phyloP scores from a whole-genome alignment of 2,797 vertebrate species.

The Tragelaphus eurycerus region DNA sequence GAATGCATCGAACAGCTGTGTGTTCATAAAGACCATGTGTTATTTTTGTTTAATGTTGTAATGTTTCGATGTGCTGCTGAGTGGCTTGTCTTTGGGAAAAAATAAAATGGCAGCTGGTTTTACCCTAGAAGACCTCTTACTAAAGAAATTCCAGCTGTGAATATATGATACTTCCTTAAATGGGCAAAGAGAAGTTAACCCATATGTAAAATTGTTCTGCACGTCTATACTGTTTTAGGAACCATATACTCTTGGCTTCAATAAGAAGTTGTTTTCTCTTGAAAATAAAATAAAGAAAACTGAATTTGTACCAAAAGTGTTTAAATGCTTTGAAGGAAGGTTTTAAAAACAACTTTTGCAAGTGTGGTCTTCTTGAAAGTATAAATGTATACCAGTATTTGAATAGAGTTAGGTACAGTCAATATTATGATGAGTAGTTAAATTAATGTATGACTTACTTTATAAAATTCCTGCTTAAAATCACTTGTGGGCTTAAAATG shows the following conservation, averaged over 20 bases:
- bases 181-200: constrained; percentile 12
- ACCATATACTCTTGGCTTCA: constrained; percentile 28
- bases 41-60: constrained; percentile 48
- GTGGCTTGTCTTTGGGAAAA: neutral
- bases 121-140: constrained; percentile 21
- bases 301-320: neutral
- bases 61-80: constrained; percentile 24
- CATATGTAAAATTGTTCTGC: constrained; percentile 8
- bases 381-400: neutral
- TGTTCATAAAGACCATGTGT: constrained; percentile 36
- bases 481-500: neutral
- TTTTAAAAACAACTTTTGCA: neutral
- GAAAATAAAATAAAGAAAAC: constrained; percentile 19
- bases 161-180: constrained; percentile 15
- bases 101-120: constrained; percentile 56
- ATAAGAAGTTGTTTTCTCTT: constrained; percentile 23
- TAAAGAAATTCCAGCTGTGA: constrained; percentile 43
- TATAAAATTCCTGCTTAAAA: neutral
- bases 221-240: constrained; percentile 32
- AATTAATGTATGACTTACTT: neutral
- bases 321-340: neutral
- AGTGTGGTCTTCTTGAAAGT: neutral
- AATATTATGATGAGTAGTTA: neutral
- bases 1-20: constrained; percentile 41
- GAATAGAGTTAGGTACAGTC: neutral